Conservation (phyloP, 2,113 vertebrate genomes). For the Sarotherodon lohbergeri region DNA sequence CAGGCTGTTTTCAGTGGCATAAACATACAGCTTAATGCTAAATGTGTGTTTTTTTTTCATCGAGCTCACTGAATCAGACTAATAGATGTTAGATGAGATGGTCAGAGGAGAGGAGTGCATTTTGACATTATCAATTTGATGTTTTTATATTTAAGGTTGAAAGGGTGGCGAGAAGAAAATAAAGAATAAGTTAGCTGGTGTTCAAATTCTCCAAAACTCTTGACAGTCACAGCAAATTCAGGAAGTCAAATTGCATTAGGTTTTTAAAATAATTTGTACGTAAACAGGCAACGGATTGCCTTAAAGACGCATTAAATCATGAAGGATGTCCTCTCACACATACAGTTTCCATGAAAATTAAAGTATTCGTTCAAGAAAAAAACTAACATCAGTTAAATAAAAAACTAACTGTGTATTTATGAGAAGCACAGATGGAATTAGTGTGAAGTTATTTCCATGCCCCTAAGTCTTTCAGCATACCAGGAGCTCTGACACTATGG, state of each 20-base stretch:
- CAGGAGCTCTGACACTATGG: not conserved
- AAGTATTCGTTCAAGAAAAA: not conserved
- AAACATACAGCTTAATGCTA: constrained; percentile 25
- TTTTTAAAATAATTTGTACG: not conserved
- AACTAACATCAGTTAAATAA: not conserved
- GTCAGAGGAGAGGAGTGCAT: not conserved
- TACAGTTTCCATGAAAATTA: not conserved
- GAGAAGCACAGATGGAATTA: not conserved
- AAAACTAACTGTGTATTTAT: not conserved
- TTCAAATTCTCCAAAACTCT: not conserved
- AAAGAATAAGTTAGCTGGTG: not conserved
- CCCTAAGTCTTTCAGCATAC: not conserved
- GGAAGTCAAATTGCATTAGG: not conserved
- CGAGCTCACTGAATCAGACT: not conserved
- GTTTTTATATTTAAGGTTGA: not conserved
- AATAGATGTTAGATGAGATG: not conserved
- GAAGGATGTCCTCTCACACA: not conserved
- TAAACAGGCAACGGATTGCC: not conserved
- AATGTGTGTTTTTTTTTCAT: not conserved
- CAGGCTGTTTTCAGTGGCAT: not conserved
- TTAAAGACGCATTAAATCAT: not conserved
- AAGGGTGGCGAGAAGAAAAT: not conserved
- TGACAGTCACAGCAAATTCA: not conserved
- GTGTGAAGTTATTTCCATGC: not conserved
- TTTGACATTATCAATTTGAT: not conserved